Conservation (phyloP, 2,888 invertebrate species). For the Phalera bucephala region DNA sequence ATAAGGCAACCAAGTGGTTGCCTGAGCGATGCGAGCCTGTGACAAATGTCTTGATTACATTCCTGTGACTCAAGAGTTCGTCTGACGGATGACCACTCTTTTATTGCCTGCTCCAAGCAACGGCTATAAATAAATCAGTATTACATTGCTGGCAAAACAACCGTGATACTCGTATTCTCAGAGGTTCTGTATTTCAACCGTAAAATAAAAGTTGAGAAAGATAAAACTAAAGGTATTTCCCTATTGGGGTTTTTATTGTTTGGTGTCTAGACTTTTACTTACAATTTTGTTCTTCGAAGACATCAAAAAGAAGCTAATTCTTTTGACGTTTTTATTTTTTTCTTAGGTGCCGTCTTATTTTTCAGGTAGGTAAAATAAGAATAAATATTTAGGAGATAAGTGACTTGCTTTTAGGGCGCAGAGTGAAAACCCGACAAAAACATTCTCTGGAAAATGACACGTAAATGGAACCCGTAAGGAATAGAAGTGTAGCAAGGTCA, state of each 20-base stretch:
- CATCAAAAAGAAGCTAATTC: conserved; percentile 3
- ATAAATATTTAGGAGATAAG: conserved; percentile 30
- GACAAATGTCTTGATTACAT: conserved; percentile 74
- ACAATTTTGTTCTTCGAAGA: neutral
- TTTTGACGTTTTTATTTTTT: too few relatives aligned
- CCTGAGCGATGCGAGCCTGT: conserved; percentile 52
- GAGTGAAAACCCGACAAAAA: conserved; percentile 25
- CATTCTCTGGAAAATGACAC: conserved; percentile 27
- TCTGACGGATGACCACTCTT: conserved; percentile 65
- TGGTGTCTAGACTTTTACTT: neutral
- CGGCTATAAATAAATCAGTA: conserved; percentile 52
- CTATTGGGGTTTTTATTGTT: neutral
- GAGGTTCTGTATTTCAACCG: conserved; percentile 14
- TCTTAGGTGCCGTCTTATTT: too few relatives aligned
- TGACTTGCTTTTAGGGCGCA: conserved; percentile 21
- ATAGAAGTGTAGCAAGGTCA: conserved; percentile 30
- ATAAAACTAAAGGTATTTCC: neutral
- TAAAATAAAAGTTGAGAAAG: conserved; percentile 10
- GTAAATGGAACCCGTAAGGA: conserved; percentile 28
- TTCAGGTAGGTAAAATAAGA: too few relatives aligned
- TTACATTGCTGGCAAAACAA: conserved; percentile 40
- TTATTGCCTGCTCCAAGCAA: conserved; percentile 50
- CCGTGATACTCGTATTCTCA: conserved; percentile 13
- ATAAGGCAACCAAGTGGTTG: conserved; percentile 35
- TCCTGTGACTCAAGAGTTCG: conserved; percentile 57